A percentile compares a stretch with the other conserved stretches of the same genome.
These are phyloP conservation scores for Heliconius aoede DNA, from an alignment of 2,888 invertebrate species.

Conservation along the genomic window DNA sequence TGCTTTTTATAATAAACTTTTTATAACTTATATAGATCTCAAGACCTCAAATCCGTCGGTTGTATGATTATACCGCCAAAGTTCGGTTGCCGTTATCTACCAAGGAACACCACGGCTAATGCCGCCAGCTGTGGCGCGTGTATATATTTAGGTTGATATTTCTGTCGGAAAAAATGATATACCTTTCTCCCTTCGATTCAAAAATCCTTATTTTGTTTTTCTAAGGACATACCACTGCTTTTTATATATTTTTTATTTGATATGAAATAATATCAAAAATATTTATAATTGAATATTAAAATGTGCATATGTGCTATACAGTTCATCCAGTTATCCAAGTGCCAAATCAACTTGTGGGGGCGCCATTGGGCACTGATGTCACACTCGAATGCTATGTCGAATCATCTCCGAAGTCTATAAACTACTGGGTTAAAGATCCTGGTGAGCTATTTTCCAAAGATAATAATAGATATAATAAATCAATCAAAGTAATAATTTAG, in stretches of 20 bases:
- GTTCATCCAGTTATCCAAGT: slow-evolving; percentile 96
- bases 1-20: no score
- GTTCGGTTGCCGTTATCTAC: no score
- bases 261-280: background rate
- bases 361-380: slow-evolving; percentile 93
- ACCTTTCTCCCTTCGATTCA: no score
- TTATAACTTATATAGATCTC: no score
- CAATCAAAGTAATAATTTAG: background rate
- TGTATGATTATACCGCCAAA: no score
- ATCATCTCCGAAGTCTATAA: slow-evolving; percentile 94
- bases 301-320: slow-evolving; percentile 58
- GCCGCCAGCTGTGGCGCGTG: no score
- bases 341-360: slow-evolving; percentile 95
- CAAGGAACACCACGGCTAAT: no score
- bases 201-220: background rate
- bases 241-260: background rate
- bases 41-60: no score
- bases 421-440: slow-evolving; percentile 94
- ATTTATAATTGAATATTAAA: background rate
- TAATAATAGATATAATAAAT: background rate
- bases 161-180: no score
- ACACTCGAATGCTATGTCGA: slow-evolving; percentile 95
- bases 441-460: slow-evolving; percentile 82
- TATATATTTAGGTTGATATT: no score
- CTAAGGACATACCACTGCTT: background rate